Evolutionary conservation across 2,113 vertebrate genomes (phyloP).

Genomic region (Chionis minor): DNA sequence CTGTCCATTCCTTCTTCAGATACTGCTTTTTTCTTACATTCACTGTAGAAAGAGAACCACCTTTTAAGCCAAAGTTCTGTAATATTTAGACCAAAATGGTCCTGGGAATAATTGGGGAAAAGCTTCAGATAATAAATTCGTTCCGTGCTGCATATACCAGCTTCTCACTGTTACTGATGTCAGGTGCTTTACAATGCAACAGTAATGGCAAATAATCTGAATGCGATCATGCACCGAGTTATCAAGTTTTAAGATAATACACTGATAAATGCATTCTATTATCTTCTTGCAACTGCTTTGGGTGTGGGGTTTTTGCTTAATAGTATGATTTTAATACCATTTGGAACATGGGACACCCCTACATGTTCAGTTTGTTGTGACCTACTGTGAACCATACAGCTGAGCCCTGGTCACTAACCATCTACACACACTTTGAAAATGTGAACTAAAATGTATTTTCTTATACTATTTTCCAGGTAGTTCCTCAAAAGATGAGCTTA

Average conservation of each 20-base stretch:
- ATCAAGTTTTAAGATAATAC: background rate
- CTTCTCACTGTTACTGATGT: background rate
- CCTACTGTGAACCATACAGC: background rate
- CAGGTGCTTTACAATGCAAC: background rate
- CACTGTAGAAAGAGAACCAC: background rate
- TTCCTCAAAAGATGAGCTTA: background rate
- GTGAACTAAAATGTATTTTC: background rate
- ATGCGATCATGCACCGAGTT: background rate
- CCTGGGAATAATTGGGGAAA: background rate
- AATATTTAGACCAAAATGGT: background rate
- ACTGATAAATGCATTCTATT: background rate
- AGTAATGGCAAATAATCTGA: background rate
- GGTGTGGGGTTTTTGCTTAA: no score
- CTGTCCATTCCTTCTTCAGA: background rate
- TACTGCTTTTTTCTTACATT: background rate
- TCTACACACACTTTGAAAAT: background rate
- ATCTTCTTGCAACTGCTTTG: background rate
- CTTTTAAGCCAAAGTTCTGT: background rate
- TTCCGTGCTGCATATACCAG: background rate
- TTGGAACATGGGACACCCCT: background rate
- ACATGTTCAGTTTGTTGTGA: background rate
- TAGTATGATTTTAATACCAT: background rate
- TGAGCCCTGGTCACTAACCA: background rate
- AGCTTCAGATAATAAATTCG: background rate
- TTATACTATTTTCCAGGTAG: background rate